Evolutionary conservation across 2,113 vertebrate species (phyloP), one percentile per base, ranked within the genome.

Genomic region (Dasyurus viverrinus): DNA sequence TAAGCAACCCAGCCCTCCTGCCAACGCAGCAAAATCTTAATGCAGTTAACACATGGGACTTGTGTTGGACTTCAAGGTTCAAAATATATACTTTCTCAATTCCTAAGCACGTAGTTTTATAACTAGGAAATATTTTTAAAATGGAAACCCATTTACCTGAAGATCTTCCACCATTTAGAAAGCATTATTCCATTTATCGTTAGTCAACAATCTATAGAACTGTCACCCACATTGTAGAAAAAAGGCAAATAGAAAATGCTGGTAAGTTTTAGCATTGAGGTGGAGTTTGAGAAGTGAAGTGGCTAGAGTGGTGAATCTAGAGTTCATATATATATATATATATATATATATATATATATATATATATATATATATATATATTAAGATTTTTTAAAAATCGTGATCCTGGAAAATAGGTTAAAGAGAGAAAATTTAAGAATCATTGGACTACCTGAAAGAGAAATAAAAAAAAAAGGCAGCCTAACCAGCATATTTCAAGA

Each of bases 11-110:
- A 90, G 98, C 98, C 98, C 2, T 30, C 47, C 95, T 97, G 98
- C 99, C 99, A 99, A 98, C 95, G 97, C 91, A 97, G 97, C 98
- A 98, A 97, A 98, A 97, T 97, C 93, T 98, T 96, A 97, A 98
- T 97, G 98, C 98, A 98, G 97, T 95, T 98, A 98, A 98, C 97
- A 98, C 97, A 97, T 97, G 97, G 98, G 98, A 98, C 97, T 97
- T 94, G 89, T 89, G 30, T 54, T 95, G 92, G 0, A 89, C 93
- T 92, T 95, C 25, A 36, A 55, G 42, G 36, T 89, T 97, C 1
- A 89, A 95, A 95, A 93, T 89, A 8, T 23, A 95, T 10, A 50
- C n/a, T 94, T 92, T 89, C 93, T 47, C 76, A 90, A 92, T 36
- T 57, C 53, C 68, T 8, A 94, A 95, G 8, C 52, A 91, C 89